Evolutionary conservation across 1,140 invertebrate genomes (phyloP).

Genomic region (Ericerus pela): DNA sequence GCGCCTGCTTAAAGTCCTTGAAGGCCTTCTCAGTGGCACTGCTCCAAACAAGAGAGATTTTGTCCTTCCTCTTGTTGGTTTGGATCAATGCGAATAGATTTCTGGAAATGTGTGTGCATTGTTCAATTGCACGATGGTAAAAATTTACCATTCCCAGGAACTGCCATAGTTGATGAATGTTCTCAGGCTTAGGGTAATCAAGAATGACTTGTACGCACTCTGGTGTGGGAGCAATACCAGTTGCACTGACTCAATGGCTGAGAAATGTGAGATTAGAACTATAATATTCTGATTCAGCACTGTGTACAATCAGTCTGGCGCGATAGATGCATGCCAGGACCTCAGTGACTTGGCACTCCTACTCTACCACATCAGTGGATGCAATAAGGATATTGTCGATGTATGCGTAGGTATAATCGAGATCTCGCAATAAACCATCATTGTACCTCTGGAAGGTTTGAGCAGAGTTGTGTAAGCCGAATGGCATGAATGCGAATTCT

Average conservation of each 20-base stretch:
- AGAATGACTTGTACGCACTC: conserved; percentile 22
- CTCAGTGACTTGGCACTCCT: conserved; percentile 13
- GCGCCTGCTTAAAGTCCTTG: conserved; percentile 21
- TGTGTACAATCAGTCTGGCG: conserved; percentile 26
- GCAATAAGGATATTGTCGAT: conserved; percentile 30
- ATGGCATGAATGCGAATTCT: conserved; percentile 27
- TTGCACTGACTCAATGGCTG: conserved; percentile 24
- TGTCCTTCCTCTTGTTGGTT: conserved; percentile 13
- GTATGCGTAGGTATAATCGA: conserved; percentile 27
- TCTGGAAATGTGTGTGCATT: conserved; percentile 22
- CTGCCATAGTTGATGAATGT: conserved; percentile 19
- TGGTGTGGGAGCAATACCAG: conserved; percentile 22
- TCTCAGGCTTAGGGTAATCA: conserved; percentile 23
- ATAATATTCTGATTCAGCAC: conserved; percentile 24
- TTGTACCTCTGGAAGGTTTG: conserved; percentile 37
- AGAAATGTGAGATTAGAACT: conserved; percentile 25
- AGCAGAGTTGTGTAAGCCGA: conserved; percentile 30
- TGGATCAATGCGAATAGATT: conserved; percentile 15
- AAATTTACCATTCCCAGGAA: conserved; percentile 30
- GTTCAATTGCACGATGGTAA: conserved; percentile 25
- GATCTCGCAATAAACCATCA: conserved; percentile 28
- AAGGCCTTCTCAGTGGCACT: conserved; percentile 16
- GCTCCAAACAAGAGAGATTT: conserved; percentile 19
- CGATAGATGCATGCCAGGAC: conserved; percentile 24
- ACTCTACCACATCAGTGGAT: conserved; percentile 23